Conservation (phyloP, 2,888 invertebrate genomes). For the Aplocera efformata region DNA sequence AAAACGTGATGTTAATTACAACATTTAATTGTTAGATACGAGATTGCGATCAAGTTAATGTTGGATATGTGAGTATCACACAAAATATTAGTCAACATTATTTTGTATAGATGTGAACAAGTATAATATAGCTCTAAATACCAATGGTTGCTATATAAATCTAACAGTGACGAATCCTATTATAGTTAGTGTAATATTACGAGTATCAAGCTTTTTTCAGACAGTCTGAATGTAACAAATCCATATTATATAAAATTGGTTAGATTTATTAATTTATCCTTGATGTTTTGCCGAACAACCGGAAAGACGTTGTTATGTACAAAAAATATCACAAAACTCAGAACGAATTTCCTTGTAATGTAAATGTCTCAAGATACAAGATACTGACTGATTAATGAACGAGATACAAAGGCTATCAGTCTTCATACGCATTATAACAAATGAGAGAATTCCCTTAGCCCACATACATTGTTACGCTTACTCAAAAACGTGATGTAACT, state of each 20-base stretch:
- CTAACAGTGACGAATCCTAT: too few species aligned
- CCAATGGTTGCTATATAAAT: too few species aligned
- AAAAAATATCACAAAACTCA: constrained; percentile 3
- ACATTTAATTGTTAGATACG: constrained; percentile 27
- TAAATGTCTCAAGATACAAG: constrained; percentile 13
- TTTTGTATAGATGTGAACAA: too few species aligned
- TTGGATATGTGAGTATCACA: constrained; percentile 19
- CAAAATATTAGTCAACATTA: background rate
- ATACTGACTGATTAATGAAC: constrained; percentile 26
- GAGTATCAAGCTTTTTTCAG: too few species aligned
- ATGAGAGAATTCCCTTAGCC: constrained; percentile 19
- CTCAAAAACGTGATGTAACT: constrained; percentile 12
- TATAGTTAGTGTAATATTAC: too few species aligned
- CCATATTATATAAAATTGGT: too few species aligned
- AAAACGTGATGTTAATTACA: constrained; percentile 31
- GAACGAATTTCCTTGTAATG: constrained; percentile 13
- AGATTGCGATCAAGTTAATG: constrained; percentile 31
- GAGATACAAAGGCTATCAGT: constrained; percentile 19
- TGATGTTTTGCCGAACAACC: too few species aligned
- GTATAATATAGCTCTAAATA: too few species aligned
- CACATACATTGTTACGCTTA: constrained; percentile 16
- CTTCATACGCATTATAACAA: constrained; percentile 18
- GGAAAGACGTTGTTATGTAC: too few species aligned
- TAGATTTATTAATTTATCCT: too few species aligned
- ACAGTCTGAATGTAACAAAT: too few species aligned